Evolutionary conservation across 2,888 invertebrate species (phyloP), one percentile per base, ranked within the genome.

Genomic region (Synergus umbraculus): DNA sequence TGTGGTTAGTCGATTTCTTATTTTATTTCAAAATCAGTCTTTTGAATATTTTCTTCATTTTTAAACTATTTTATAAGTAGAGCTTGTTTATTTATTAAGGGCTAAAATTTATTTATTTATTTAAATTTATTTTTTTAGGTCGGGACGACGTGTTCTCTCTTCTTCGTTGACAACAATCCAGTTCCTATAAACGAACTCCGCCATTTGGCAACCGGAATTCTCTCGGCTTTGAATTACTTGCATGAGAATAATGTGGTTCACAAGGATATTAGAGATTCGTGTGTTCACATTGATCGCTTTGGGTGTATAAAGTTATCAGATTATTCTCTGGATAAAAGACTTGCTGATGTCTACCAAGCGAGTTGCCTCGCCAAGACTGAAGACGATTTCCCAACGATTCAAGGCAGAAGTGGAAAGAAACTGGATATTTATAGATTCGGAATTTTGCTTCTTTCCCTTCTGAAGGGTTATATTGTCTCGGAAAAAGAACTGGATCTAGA

Each of bases 211-310:
- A 93, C 93, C 73, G 97, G 96, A 46, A 94, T 97, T 44, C 93
- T 98, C 4, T 94, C 95, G 77, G 97, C 96, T 15, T 92, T 98
- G 49, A 94, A 95, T 60, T 97, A 95, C 90, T 93, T 98, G 79
- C 98, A 98, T 90, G 94, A 95, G 86, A 96, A 96, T 83, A 96
- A 96, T 83, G 95, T 98, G 1, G 95, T 97, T 18, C 98, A 98
- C 90, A 95, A 96, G 88, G 96, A 97, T 91, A 92, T 98, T n/a
- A 93, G 96, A 81, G 95, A 95, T 86, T 95, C 95, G 29, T 96
- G 95, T 84, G 94, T 97, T 78, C 96, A 95, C 89, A 93, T 97
- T 90, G 96, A 96, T 86, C 94, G 94, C 76, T 92, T 92, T 78
- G 96, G 95, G 60, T 85, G 90, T 44, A 92, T 95, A 4, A 93